Base-by-base conservation (phyloP, 2,113 vertebrate genomes). In the Maccullochella peelii region DNA sequence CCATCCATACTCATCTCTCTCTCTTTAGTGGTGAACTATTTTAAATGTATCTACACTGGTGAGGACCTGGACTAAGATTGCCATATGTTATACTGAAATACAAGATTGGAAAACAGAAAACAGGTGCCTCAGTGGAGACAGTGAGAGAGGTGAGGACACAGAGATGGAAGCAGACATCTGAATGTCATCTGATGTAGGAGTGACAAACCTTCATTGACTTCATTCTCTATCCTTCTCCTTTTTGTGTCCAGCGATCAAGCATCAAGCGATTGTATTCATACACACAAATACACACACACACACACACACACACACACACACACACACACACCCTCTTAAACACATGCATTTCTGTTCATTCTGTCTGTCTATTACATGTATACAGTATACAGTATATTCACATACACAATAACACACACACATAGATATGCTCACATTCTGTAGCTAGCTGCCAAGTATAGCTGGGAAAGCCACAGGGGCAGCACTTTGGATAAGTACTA, bases 401-500 rank as follows among this genome's bases (percentile, higher is more conserved):
- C 58, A 62, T 25, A 69, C 33, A 62, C 38, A 21, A 44, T 20
- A 47, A 71, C 18, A 71, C 18, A 65, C 40, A 75, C 40, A 70
- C 59, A 69, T 5, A 23, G 20, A 27, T 1, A 25, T 55, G 27
- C 38, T 76, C 21, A 69, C 42, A 69, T 47, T 62, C 38, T 73
- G 38, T 40, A 49, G n/a, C 16, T 8, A 66, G 54, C 77, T 88
- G 82, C 66, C 67, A 87, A 74, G 55, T 61, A 55, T 65, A 77
- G 25, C 61, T 50, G 42, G 59, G 61, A 68, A 62, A 80, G 61
- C 62, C 40, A 33, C 5, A 30, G 67, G 49, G 21, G 27, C 42
- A 69, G 67, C 89, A 89, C 78, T 91, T 88, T 79, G 67, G 71
- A 78, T 86, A 77, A 84, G 80, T 90, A 82, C 81, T 85, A 42